Percentiles rank a stretch among this genome's conserved stretches.
phyloP scores from a whole-genome alignment of 2,113 vertebrate species.

The Amphiprion percula region DNA sequence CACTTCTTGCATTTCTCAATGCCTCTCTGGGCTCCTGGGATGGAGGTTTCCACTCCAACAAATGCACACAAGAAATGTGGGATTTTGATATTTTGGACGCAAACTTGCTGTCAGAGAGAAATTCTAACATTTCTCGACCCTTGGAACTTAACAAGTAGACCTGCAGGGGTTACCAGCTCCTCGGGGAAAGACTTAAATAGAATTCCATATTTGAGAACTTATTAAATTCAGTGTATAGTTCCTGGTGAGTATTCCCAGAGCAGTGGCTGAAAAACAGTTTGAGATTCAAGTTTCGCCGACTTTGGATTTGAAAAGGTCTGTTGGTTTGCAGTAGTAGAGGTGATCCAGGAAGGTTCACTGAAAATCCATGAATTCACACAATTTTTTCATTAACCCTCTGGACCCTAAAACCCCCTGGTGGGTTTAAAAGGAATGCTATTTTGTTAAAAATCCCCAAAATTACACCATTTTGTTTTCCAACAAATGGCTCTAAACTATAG shows the following conservation, averaged over 20 bases:
- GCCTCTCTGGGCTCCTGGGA: slow-evolving; percentile 35
- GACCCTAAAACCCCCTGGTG: no score
- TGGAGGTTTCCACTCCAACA: slow-evolving; percentile 46
- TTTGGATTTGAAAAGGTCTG: background rate
- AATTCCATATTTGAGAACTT: slow-evolving; percentile 21
- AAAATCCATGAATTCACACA: background rate
- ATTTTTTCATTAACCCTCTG: background rate
- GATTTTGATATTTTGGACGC: slow-evolving; percentile 41
- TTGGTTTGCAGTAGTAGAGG: background rate
- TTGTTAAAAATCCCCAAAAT: no score
- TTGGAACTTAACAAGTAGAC: slow-evolving; percentile 25
- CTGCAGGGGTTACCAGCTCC: slow-evolving; percentile 18
- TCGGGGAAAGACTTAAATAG: slow-evolving; percentile 7
- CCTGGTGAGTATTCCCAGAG: background rate
- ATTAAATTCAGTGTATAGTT: background rate
- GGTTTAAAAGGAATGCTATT: no score
- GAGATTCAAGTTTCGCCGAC: slow-evolving; percentile 16
- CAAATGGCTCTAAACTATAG: no score
- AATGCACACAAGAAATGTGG: slow-evolving; percentile 47
- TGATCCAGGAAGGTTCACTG: slow-evolving; percentile 9
- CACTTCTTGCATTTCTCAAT: slow-evolving; percentile 41
- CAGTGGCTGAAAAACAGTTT: slow-evolving; percentile 3
- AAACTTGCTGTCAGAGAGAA: slow-evolving; percentile 8
- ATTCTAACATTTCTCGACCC: slow-evolving; percentile 17
- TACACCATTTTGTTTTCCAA: no score